Conservation (phyloP, 2,113 vertebrate species). For the Pedionomus torquatus region DNA sequence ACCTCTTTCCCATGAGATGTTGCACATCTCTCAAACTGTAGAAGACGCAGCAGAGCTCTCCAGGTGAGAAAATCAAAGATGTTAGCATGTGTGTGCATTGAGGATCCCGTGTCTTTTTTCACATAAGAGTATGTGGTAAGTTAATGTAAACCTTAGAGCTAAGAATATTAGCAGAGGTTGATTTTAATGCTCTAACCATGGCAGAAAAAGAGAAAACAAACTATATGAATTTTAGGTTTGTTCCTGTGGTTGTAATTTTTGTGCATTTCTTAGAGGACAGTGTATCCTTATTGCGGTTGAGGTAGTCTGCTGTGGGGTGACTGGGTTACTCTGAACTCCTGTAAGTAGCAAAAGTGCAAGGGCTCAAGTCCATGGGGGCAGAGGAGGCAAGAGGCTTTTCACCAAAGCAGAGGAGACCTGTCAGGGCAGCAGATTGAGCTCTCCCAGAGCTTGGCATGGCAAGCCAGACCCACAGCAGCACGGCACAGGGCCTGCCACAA, state of each 20-base stretch:
- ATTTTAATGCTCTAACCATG: not conserved
- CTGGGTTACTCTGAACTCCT: not conserved
- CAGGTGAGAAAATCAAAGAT: not conserved
- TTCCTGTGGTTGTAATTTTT: not conserved
- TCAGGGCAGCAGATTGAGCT: not conserved
- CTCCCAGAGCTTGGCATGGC: no score
- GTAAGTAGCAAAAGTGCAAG: not conserved
- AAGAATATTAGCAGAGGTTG: not conserved
- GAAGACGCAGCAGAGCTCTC: not conserved
- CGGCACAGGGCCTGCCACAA: not conserved
- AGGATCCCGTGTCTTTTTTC: not conserved
- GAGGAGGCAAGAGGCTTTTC: not conserved
- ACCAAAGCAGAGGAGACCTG: not conserved
- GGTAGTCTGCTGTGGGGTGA: not conserved
- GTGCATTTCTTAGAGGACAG: not conserved
- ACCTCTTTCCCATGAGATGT: not conserved
- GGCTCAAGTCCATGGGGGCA: not conserved
- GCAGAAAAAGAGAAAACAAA: not conserved
- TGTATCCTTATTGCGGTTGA: not conserved
- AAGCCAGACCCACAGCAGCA: fast-evolving
- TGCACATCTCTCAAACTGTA: not conserved
- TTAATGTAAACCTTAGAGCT: not conserved
- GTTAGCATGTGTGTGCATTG: not conserved
- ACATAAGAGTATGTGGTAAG: fast-evolving
- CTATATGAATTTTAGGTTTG: not conserved